Base-by-base conservation (phyloP, 1,140 invertebrate species). In the Formica selysi region DNA sequence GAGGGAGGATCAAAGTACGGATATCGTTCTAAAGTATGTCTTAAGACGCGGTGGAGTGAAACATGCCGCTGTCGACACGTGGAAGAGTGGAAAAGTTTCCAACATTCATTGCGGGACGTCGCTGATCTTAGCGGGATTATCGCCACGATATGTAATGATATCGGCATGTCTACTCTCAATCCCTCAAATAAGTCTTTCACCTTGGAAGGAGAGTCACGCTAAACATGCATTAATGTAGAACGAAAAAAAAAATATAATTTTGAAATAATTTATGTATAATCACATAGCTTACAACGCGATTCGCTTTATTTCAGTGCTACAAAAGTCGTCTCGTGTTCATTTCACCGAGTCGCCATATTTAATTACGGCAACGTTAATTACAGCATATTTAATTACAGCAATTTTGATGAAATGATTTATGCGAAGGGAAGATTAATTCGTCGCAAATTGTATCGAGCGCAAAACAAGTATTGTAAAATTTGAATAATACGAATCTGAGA, bases 31-130 rank as follows among this genome's bases (percentile, higher is more conserved):
- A 57, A 74, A 90, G 89, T 89, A 79, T 87, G 78, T 87, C 64
- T 89, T 83, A 87, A 89, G 85, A 57, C n/a, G 78, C 80, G 85
- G 5, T 57, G 38, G 62, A 86, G 88, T 83, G 87, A 89, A 89
- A 87, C 80, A 84, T 62, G 32, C 44, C 48, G 67, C 59, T 51
- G 48, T 44, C 59, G 59, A 79, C 62, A 74, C 32, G 10, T 54
- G 85, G 41, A 80, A 89, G 88, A 89, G 88, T 81, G 59, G 88
- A 87, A 85, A 90, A 90, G 88, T 89, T 89, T 57, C 13, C 26
- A 74, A 51, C 48, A 51, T 48, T 48, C 38, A 74, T 38, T 86
- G 5, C 16, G 22, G 8, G 38, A 67, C 11, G 32, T 26, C 32
- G 36, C 41, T 48, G 22, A 26, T 44, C 36, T 80, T 22, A n/a